Base-by-base conservation (phyloP, 92 coral and sea anemone genomes). In the Phenganax subtilis region DNA sequence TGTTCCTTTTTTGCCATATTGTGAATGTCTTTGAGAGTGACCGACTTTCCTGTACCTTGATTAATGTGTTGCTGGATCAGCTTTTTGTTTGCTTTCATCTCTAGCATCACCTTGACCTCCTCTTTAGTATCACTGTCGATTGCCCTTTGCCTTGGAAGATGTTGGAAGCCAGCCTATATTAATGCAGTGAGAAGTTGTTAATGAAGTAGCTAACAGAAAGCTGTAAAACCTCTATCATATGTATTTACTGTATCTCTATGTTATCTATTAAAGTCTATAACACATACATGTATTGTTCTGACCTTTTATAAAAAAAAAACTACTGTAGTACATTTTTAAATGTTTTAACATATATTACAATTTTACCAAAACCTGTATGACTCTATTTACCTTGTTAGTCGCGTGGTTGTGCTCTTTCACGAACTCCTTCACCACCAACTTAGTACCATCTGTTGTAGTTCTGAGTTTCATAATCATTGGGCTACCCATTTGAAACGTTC, bases 1-100 rank as follows among this genome's bases (percentile, higher is more conserved):
- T 80, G 59, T 79, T 15, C 71, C 61, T 58, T 73, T 56, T 65
- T 55, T 54, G 44, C 71, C 80, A 85, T 77, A 76, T 85, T 80
- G 72, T 85, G 88, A 9, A 85, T 80, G 62, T 85, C 88, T 69
- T 85, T 85, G 6, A 85, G 71, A 7, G 87, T 78, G 16, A 79
- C 62, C 3, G 27, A 17, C 44, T 83, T 83, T 44, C 86, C 86
- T 28, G 82, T 75, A 2, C 83, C 86, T 30, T 74, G 25, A 12
- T 29, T 70, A 1, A 83, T 83, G 17, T 73, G 86, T 14, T 83
- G 86, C 53, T 83, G 82, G 3, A 83, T 73, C 17, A 83, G 73
- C 59, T 83, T 83, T 55, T 73, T 83, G 69, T 83, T 75, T 6
- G 72, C 86, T 59, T 57, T 70, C 86, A 83, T 60, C 44, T 72